Evolutionary conservation across 2,113 vertebrate genomes (phyloP), one percentile per base, ranked within the genome.

Genomic region (Riparia riparia): DNA sequence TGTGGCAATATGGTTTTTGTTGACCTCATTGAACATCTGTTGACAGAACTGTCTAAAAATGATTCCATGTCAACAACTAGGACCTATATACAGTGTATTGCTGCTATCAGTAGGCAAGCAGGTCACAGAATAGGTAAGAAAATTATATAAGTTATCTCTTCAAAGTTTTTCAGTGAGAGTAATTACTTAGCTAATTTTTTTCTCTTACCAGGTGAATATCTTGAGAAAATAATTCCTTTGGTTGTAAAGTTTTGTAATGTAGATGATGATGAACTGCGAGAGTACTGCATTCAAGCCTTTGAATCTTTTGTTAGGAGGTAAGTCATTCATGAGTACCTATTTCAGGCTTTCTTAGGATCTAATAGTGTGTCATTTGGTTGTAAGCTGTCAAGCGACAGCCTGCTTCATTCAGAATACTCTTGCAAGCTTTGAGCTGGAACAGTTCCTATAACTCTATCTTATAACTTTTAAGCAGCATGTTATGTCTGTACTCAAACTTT

Each of bases 21-120:
- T 94, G 99, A 99, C 83, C 99, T 99, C 89, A 99, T 99, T 93
- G 99, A 99, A 97, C 99, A 99, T 98, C 98, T 99, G 13, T 98
- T 99, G 93, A 97, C 99, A 26, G 99, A 99, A 90, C 98, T 99
- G 90, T 99, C 99, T 50, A 98, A 99, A 97, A 99, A 99, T 95
- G 99, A 99, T 98, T 99, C 99, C 97, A 99, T 99, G 99, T 99
- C 99, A 84, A 99, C 99, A 96, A 99, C 99, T 91, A 98, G 99
- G 92, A 99, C 99, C 66, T 99, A 99, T 97, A 99, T 99, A 97
- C 99, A 99, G 56, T 99, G 99, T 97, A 99, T 99, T 90, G 99
- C 99, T 79, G 99, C 99, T 97, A 99, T 99, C 98, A 99, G 99
- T 98, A 98, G 99, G 90, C 99, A 99, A 98, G 99, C 99, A 22